Percentiles rank a stretch among this genome's conserved stretches.
Evolutionary conservation across 1,140 invertebrate genomes (phyloP).

Genomic region (Rhizoglyphus robini): DNA sequence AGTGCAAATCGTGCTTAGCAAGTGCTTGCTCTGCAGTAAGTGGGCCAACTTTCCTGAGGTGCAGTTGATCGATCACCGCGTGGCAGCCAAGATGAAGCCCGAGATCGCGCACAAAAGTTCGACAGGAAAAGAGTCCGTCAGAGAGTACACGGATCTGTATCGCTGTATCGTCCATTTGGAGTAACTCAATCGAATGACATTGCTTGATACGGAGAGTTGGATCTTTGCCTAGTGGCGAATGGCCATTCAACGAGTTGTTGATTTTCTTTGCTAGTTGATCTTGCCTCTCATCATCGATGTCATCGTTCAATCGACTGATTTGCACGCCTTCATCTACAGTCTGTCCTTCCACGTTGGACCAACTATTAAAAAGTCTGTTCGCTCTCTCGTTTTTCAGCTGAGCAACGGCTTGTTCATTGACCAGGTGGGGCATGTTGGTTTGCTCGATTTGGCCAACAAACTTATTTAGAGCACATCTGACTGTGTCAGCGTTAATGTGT

Average conservation of each 20-base stretch:
- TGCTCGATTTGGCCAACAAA: slow-evolving; percentile 5
- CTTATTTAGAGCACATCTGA: neutral
- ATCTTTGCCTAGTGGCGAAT: no score
- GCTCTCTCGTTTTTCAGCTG: no score
- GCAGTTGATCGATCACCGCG: neutral
- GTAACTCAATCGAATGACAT: slow-evolving; percentile 8
- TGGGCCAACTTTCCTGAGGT: neutral
- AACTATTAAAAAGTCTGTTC: no score
- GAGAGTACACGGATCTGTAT: neutral
- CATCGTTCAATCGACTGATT: neutral
- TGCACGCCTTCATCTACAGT: no score
- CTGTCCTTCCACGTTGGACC: no score
- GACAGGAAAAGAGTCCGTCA: slow-evolving; percentile 16
- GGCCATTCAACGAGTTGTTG: slow-evolving; percentile 1
- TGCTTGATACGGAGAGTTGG: neutral
- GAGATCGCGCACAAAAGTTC: slow-evolving; percentile 10
- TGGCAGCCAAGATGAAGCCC: neutral
- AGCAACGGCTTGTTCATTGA: no score
- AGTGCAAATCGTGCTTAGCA: slow-evolving; percentile 13
- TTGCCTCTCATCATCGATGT: neutral
- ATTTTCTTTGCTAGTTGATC: no score
- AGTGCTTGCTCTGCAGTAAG: neutral
- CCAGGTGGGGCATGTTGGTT: neutral
- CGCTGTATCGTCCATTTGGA: neutral
- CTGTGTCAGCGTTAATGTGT: neutral